These are phyloP conservation scores for Neolamprologus sp. DNA, from an alignment of 2,113 vertebrate genomes.

Conservation along the genomic window DNA sequence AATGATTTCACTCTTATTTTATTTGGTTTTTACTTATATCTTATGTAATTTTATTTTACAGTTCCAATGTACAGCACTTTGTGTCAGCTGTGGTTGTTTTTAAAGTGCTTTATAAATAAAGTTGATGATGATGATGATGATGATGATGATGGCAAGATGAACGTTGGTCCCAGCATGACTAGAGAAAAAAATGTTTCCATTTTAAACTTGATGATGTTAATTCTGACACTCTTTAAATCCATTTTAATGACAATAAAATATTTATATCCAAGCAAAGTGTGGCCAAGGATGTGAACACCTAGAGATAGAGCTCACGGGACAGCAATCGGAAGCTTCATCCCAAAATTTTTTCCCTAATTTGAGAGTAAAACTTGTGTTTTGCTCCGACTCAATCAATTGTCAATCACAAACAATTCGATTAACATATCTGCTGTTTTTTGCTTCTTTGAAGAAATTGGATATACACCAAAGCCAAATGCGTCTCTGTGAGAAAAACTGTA, in stretches of 20 bases:
- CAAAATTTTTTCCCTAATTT: neutral
- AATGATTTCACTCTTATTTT: too few relatives aligned
- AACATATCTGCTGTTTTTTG: neutral
- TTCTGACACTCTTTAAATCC: neutral
- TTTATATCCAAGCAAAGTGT: neutral
- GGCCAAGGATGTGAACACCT: neutral
- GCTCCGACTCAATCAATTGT: neutral
- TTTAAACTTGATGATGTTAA: neutral
- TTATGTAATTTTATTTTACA: too few relatives aligned
- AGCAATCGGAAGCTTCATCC: neutral
- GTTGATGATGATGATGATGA: too few relatives aligned
- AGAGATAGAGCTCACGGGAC: accelerated
- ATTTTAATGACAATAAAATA: neutral
- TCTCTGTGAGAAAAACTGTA: neutral
- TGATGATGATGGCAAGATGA: neutral
- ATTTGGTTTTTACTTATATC: too few relatives aligned
- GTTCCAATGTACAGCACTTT: too few relatives aligned
- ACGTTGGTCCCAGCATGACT: neutral
- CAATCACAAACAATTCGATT: neutral
- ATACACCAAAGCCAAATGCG: neutral
- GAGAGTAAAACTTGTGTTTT: neutral
- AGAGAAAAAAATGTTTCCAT: neutral
- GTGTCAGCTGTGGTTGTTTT: too few relatives aligned
- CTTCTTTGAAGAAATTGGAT: neutral
- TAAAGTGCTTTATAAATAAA: too few relatives aligned